Base-by-base conservation (phyloP, 1,140 invertebrate genomes). In the Nasonia longicornis region DNA sequence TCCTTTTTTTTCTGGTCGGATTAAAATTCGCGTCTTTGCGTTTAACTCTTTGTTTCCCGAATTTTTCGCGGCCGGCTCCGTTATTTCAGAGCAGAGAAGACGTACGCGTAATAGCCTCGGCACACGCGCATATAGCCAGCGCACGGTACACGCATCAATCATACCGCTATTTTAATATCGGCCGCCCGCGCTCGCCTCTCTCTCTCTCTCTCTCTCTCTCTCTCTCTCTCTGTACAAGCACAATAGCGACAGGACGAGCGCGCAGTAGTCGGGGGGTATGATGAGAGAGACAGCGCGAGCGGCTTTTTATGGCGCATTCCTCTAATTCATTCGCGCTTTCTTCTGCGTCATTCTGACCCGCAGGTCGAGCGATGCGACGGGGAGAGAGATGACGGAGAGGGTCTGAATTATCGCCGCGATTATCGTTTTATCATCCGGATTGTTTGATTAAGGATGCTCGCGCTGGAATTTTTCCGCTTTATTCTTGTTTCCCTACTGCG, bases 101-200 rank as follows among this genome's bases (percentile, higher is more conserved):
- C 16, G 52, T 52, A 35, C 38, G 38, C 38, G 52, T 58, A 58
- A 58, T n/a, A 58, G 16, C 52, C 52, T n/a, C 6, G 12, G 4
- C 6, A 58, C 20, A 58, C 7, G 35, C 7, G 7, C 8, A 42
- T 8, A 16, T 0, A 58, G 52, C 52, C 52, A 80, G 78, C 87
- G 87, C 90, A 91, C 89, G 90, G 89, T 90, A 89, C 87, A 89
- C 87, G 87, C 90, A 91, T 91, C 90, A 91, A 91, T 91, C 90
- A 91, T 58, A n/a, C 89, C 88, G 87, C 87, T 87, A 90, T 91
- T 91, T 91, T 91, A 91, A 91, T 91, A 91, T 90, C 88, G 89
- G 89, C 84, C 88, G 87, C 86, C 87, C 84, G 52, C 52, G 16
- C 52, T 58, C 52, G 52, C 20, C 20, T 58, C 52, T 38, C 35